Evolutionary conservation across 2,888 invertebrate species (phyloP), one percentile per base, ranked within the genome.

Genomic region (Megastigmus dorsalis): DNA sequence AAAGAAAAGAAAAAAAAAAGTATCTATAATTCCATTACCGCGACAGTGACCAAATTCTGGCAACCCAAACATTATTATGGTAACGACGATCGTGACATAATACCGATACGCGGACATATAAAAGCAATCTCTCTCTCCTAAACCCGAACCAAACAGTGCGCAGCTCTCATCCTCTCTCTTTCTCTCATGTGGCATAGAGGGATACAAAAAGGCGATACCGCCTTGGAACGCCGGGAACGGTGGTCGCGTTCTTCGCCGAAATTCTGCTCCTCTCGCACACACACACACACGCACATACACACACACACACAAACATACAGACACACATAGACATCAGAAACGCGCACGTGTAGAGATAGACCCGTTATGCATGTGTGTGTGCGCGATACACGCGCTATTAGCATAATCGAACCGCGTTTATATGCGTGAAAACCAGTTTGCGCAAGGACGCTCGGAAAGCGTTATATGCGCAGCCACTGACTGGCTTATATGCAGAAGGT

Each of bases 381-480:
- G 48, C 30, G 59, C 13, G 55, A 23, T 10, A n/a, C n/a, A n/a
- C n/a, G n/a, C 15, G 79, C 81, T 84, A 87, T 87, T 86, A 87
- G 82, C 87, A 86, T 87, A 87, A 87, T 87, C 87, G 84, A 85
- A 82, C 82, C 82, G 82, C 38, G 54, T 23, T 62, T 68, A 45
- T 74, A 82, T 82, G 80, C 80, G 81, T 52, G 84, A 82, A 82
- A 87, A 87, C 87, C 87, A 86, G 87, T 87, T 87, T 87, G 85
- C 54, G 54, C 87, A 86, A 86, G 86, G 87, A 85, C 86, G 84
- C 62, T 2, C 2, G 54, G 26, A 15, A 57, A 54, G 55, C 52
- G 57, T 57, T 23, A 38, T 38, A 60, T n/a, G n/a, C n/a, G n/a
- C 10, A 81, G 82, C 79, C 82, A 82, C 83, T n/a, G 83, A 81